Evolutionary conservation across 2,113 vertebrate species (phyloP), one percentile per base, ranked within the genome.

Genomic region (Percina caprodes): DNA sequence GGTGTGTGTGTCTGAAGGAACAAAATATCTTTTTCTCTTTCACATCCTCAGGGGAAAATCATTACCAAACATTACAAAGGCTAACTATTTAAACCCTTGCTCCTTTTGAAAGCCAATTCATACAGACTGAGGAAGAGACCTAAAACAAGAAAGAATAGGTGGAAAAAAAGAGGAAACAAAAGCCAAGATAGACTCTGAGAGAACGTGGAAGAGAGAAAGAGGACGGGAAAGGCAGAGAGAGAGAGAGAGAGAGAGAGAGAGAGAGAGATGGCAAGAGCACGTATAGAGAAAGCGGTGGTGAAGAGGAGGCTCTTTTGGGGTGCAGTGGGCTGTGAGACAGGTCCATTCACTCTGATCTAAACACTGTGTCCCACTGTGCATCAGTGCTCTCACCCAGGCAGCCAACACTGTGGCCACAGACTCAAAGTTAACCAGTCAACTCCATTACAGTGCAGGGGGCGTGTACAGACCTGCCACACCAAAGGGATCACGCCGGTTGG

Each of bases 401-500:
- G 93, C 94, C 76, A 87, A 76, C 84, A 82, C 90, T 86, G 87
- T 68, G 90, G 89, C 89, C 89, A 79, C 90, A 94, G 93, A 94
- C 93, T 90, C 89, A 94, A 83, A 93, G 94, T 95, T 95, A 95
- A 95, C 93, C 94, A 96, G 95, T 95, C 95, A 94, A 93, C 93
- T 93, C 92, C 92, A 94, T 93, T 95, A 94, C 91, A 92, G 93
- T 88, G 91, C 90, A 88, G 91, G 94, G 93, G 95, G 95, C 92
- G 93, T 94, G 92, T 91, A 89, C 89, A 87, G 93, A 94, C 94
- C 95, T 95, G 95, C 93, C 94, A 95, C 93, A 94, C 93, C 93
- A 95, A 96, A 95, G 94, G 87, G 92, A 95, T 86, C 91, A 75
- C 72, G 91, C 93, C 90, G 77, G 92, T 87, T 87, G 81, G 91